Evolutionary conservation across 1,140 invertebrate species (phyloP), one percentile per base, ranked within the genome.

Genomic region (Caenorhabditis tropicalis): DNA sequence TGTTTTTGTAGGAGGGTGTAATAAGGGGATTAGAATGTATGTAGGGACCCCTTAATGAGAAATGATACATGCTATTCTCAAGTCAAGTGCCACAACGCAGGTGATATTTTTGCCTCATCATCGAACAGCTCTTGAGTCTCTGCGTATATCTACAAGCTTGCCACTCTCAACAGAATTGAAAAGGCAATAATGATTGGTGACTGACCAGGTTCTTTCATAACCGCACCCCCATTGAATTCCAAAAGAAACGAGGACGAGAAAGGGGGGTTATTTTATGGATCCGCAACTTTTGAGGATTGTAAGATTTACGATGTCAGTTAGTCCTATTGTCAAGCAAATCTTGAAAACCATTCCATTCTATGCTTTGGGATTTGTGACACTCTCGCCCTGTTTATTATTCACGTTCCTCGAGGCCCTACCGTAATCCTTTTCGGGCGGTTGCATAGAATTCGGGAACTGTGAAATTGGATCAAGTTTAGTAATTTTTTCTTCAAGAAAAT

Each of bases 301-400:
- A 74, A 74, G 65, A 74, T 74, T 74, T 74, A 74, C 65, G 65
- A 74, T 74, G 65, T 74, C 65, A 74, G 65, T 74, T 43, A 43
- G 19, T 74, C 36, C 65, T 74, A 74, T 74, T 74, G 65, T 74
- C 65, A 74, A 74, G 65, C 65, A 74, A 74, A 74, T 74, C 65
- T 74, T 36, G 65, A 74, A 46, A 74, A n/a, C n/a, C 36, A 36
- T 43, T 74, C 65, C 36, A 70, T 70, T 70, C 0, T 33, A 27
- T 65, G 58, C 58, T 65, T 65, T 36, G 58, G 29, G 33, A 43
- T 43, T 43, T 74, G 65, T 74, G 65, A 74, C 43, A 74, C n/a
- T 74, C 65, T 74, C 65, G 65, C 65, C n/a, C 65, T 74, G 65
- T 74, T 74, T 74, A 74, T 74, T 74, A 74, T 74, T 74, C 65